Conservation (phyloP, 2,888 invertebrate genomes). For the Chaetogeoica ovagalla region DNA sequence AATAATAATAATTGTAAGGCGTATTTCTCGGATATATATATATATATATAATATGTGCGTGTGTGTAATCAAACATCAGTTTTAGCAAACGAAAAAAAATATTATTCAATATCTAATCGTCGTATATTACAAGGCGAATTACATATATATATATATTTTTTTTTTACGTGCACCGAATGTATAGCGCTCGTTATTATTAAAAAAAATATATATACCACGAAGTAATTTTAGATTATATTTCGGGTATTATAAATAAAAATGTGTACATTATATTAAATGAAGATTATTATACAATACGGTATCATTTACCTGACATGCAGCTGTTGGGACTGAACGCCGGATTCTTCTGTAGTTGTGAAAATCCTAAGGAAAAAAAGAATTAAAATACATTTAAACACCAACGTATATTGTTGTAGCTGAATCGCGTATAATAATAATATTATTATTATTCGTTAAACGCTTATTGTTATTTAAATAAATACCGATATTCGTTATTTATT, state of each 20-base stretch:
- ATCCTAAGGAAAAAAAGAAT: conserved; percentile 20
- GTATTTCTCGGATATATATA: not conserved
- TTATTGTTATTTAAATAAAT: too few relatives aligned
- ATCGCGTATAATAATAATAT: not conserved
- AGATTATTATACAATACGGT: not conserved
- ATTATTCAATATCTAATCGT: not conserved
- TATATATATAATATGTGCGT: too few relatives aligned
- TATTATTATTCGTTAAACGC: too few relatives aligned
- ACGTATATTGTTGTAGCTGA: not conserved
- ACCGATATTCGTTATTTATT: too few relatives aligned
- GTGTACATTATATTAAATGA: not conserved
- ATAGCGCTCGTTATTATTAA: too few relatives aligned
- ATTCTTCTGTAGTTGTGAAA: conserved; percentile 47
- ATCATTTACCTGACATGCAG: conserved; percentile 48
- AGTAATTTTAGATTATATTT: too few relatives aligned
- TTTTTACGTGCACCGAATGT: too few relatives aligned
- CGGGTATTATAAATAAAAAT: too few relatives aligned
- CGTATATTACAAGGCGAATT: not conserved
- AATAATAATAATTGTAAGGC: not conserved
- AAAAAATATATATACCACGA: too few relatives aligned
- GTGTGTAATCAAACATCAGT: not conserved
- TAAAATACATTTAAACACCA: not conserved
- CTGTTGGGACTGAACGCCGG: conserved; percentile 49
- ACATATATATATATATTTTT: too few relatives aligned
- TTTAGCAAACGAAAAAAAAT: not conserved